Percentiles rank a stretch among this genome's conserved stretches.
Evolutionary conservation across 2,797 vertebrate species (phyloP).

Genomic region (Acanthurus leucopareius): DNA sequence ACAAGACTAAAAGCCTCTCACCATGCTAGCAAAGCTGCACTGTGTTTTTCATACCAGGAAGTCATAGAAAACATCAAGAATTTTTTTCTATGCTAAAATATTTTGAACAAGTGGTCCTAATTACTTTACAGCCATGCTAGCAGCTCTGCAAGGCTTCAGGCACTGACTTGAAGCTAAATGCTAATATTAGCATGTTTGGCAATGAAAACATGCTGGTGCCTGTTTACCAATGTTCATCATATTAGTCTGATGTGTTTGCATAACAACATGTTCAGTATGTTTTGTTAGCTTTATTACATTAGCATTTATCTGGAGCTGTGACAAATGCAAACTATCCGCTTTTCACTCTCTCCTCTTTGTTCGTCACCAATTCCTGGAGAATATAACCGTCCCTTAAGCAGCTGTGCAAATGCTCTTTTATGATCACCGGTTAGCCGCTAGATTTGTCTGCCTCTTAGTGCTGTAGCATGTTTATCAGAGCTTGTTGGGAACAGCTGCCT

Average conservation of each 20-base stretch:
- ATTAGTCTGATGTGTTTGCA: background rate
- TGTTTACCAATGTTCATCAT: background rate
- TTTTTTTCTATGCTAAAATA: background rate
- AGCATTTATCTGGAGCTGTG: background rate
- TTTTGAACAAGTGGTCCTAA: background rate
- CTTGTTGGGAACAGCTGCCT: background rate
- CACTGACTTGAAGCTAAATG: background rate
- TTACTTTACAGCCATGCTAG: too few species aligned
- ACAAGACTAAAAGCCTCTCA: background rate
- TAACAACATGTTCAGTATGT: too few species aligned
- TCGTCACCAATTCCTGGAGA: background rate
- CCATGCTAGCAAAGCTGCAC: background rate
- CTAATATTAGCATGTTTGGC: background rate
- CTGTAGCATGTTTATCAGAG: too few species aligned
- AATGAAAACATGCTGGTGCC: background rate
- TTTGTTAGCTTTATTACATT: too few species aligned
- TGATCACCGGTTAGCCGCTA: background rate
- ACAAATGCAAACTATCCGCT: background rate
- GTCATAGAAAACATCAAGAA: background rate
- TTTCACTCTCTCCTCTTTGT: background rate
- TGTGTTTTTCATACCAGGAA: background rate
- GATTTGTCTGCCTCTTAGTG: background rate
- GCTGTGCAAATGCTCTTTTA: background rate
- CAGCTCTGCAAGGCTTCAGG: too few species aligned
- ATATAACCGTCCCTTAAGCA: background rate